Percentiles rank a stretch among this genome's conserved stretches.
Conservation (phyloP, 2,797 vertebrate species). For the Eulemur coronatus region DNA sequence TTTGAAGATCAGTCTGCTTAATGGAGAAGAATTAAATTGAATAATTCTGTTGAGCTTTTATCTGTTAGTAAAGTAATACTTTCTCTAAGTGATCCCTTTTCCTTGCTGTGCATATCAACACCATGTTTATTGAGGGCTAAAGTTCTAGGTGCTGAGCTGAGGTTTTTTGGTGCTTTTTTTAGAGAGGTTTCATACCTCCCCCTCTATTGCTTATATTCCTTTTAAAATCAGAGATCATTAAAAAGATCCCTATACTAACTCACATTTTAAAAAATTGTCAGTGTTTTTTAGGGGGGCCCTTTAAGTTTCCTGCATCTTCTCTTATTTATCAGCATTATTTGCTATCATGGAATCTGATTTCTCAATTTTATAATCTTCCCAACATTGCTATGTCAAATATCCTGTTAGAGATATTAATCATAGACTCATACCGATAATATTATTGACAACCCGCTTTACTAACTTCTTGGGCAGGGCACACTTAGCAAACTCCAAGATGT, state of each 20-base stretch:
- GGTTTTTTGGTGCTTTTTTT: background rate
- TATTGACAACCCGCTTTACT: background rate
- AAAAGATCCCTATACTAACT: background rate
- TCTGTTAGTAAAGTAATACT: background rate
- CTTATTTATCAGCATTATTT: background rate
- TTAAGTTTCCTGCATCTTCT: background rate
- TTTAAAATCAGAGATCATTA: background rate
- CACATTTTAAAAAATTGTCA: background rate
- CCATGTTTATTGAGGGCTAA: background rate
- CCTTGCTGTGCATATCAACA: background rate
- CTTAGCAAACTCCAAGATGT: background rate
- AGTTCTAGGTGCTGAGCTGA: background rate
- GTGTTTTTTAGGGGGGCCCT: background rate
- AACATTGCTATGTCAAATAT: constrained; percentile 2
- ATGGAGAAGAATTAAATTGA: background rate
- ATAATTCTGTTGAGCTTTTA: background rate
- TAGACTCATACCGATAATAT: background rate
- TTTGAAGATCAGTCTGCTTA: background rate
- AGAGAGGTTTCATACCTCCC: background rate
- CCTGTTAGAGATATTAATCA: background rate
- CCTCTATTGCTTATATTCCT: background rate
- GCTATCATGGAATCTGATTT: background rate
- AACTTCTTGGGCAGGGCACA: background rate
- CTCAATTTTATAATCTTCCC: constrained; percentile 4
- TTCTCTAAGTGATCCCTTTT: background rate